Conservation (phyloP, 2,888 invertebrate genomes). For the Euplexia lucipara region DNA sequence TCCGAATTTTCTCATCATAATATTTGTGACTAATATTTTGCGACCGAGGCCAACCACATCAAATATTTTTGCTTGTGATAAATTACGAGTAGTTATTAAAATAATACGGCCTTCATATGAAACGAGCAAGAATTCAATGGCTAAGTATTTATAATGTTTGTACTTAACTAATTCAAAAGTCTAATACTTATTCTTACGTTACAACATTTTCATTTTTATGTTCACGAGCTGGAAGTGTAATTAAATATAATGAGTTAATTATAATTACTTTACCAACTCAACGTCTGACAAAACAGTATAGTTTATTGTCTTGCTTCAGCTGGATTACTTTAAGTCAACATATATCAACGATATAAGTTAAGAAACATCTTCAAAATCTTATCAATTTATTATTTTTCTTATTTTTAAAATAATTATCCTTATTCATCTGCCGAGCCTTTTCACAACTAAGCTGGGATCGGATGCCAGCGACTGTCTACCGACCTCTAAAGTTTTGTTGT, state of each 20-base stretch:
- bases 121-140: conserved; percentile 24
- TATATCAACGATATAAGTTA: background rate
- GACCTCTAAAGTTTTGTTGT: too few relatives aligned
- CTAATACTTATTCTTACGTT: conserved; percentile 25
- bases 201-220: conserved; percentile 29
- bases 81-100: conserved; percentile 33
- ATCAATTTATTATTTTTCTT: too few relatives aligned
- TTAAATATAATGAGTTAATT: conserved; percentile 55
- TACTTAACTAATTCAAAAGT: conserved; percentile 26
- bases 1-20: conserved; percentile 33
- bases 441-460: too few relatives aligned
- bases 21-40: conserved; percentile 40
- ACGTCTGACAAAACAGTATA: conserved; percentile 32
- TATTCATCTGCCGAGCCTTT: too few relatives aligned
- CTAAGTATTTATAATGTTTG: conserved; percentile 21
- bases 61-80: conserved; percentile 36
- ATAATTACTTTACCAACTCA: conserved; percentile 59
- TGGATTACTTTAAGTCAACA: conserved; percentile 6
- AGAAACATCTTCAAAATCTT: background rate
- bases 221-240: conserved; percentile 31
- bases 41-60: conserved; percentile 29
- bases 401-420: too few relatives aligned
- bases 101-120: conserved; percentile 32
- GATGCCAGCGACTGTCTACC: too few relatives aligned
- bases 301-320: conserved; percentile 9